Base-by-base conservation (phyloP, 2,888 invertebrate genomes). In the Temnothorax ravouxi region DNA sequence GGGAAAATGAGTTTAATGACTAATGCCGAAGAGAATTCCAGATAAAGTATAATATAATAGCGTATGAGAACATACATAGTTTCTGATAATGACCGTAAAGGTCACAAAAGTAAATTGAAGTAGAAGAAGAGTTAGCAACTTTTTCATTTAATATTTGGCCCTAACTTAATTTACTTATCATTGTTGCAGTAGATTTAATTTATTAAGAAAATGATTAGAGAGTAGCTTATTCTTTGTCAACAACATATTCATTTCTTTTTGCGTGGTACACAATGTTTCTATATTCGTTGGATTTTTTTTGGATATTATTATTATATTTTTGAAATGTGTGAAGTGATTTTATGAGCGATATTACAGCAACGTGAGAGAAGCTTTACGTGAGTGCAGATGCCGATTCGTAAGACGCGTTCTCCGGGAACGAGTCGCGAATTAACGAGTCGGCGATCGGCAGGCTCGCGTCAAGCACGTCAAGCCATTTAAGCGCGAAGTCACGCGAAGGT, bases 401-500 rank as follows among this genome's bases (percentile, higher is more conserved):
- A 61, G 54, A 50, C 50, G 25, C 21, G 44, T 69, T 67, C 13
- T 47, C 69, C 38, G 76, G 82, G 81, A 89, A 86, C 83, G 86
- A 86, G 84, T 81, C 81, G 79, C 84, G 84, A 90, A 90, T 90
- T 90, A 91, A 89, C 89, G 84, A 90, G 86, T 90, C 81, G 86
- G 76, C 87, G 90, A 92, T 91, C 88, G 91, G 86, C 87, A 83
- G 71, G 64, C 72, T 75, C 84, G 89, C 80, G 89, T 88, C 89
- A 88, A 88, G 87, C 89, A 84, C 85, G 86, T 85, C 83, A 84
- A 83, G 88, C 84, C 81, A 90, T 91, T 91, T 91, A 84, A 89
- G 86, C 88, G 74, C 74, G 86, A 88, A 90, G 91, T 93, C 93
- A 93, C 92, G 93, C 93, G 90, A 93, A 89, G 90, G 88, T 89